Conservation (phyloP, 2,888 invertebrate species). For the Meandrusa payeni region DNA sequence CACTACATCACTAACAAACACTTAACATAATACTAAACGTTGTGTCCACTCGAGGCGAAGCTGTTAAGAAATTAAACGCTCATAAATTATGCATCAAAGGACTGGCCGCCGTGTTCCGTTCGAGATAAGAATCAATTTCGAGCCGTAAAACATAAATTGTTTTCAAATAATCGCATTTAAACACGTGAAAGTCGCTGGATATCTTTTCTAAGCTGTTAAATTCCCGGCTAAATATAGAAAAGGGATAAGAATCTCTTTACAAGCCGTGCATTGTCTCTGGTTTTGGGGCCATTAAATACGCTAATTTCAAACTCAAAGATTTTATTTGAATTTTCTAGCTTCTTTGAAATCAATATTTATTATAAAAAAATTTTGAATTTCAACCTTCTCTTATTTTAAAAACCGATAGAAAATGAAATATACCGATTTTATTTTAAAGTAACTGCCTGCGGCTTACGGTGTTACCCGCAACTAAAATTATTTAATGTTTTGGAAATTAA, state of each 20-base stretch:
- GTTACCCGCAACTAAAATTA: too few relatives aligned
- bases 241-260: slow-evolving; percentile 30
- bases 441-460: too few relatives aligned
- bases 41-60: background rate
- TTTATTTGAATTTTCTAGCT: too few relatives aligned
- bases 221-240: slow-evolving; percentile 26
- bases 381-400: too few relatives aligned
- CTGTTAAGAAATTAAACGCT: background rate
- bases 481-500: too few relatives aligned
- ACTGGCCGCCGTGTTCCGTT: slow-evolving; percentile 2
- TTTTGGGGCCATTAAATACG: slow-evolving; percentile 26
- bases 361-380: too few relatives aligned
- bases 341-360: too few relatives aligned
- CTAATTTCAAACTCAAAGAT: background rate
- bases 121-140: slow-evolving; percentile 10
- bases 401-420: too few relatives aligned
- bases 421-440: too few relatives aligned
- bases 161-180: slow-evolving; percentile 27
- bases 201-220: slow-evolving; percentile 27
- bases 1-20: background rate
- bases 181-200: slow-evolving; percentile 30
- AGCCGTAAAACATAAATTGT: slow-evolving; percentile 13
- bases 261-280: slow-evolving; percentile 30
- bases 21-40: background rate
- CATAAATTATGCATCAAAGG: slow-evolving; percentile 2